Percentiles rank a stretch among this genome's conserved stretches.
These are phyloP conservation scores for Microdon myrmicae DNA, from an alignment of 2,888 invertebrate genomes.

Conservation along the genomic window DNA sequence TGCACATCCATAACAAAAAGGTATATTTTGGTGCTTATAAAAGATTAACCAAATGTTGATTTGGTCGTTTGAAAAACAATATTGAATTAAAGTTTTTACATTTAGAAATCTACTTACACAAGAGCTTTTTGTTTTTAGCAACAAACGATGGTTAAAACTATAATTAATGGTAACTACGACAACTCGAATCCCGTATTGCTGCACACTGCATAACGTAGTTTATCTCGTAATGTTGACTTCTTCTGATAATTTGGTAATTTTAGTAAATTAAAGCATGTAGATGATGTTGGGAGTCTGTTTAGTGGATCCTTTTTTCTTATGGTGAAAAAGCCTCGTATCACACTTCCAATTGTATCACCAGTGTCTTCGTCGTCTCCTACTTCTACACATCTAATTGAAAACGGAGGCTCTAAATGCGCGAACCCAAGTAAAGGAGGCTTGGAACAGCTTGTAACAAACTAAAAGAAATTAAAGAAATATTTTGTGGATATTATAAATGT, in stretches of 20 bases:
- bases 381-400: conserved; percentile 98
- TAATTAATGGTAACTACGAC: conserved; percentile 77
- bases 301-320: conserved; percentile 94
- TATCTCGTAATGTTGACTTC: conserved; percentile 92
- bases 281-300: conserved; percentile 96
- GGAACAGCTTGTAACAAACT: conserved; percentile 95
- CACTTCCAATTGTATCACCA: conserved; percentile 83
- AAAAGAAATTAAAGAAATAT: conserved; percentile 50
- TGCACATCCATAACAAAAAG: conserved; percentile 15
- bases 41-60: not conserved
- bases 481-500: not conserved
- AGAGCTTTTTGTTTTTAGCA: too few relatives aligned
- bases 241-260: conserved; percentile 99
- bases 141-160: not conserved
- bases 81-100: too few relatives aligned
- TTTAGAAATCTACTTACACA: too few relatives aligned
- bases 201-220: conserved; percentile 95
- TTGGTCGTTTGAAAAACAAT: not conserved
- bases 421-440: conserved; percentile 97
- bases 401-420: conserved; percentile 95
- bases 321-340: conserved; percentile 97
- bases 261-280: conserved; percentile 97
- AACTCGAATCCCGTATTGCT: conserved; percentile 99
- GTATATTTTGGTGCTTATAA: conserved; percentile 1
- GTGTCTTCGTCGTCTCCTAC: conserved; percentile 97